A percentile compares a stretch with the other conserved stretches of the same genome.
Conservation (phyloP, 2,113 vertebrate species). For the Alethe castanea region DNA sequence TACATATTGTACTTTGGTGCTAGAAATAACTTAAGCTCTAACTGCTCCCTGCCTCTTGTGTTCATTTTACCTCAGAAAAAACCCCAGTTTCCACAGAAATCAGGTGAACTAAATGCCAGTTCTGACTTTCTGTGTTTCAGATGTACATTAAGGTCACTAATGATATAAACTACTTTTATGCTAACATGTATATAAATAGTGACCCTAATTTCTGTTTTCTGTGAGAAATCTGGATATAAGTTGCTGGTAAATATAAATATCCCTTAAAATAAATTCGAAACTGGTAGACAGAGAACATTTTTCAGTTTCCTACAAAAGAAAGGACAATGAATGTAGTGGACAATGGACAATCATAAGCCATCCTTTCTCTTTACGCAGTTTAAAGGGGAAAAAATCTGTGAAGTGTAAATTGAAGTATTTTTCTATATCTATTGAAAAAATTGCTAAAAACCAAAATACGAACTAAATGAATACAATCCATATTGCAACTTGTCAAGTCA, state of each 20-base stretch:
- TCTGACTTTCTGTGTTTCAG: background rate
- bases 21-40: background rate
- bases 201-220: background rate
- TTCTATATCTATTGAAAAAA: background rate
- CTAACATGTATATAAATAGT: fast-evolving
- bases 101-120: background rate
- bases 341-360: background rate
- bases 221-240: background rate
- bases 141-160: background rate
- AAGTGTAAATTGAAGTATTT: background rate
- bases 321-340: background rate
- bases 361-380: background rate
- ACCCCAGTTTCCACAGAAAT: background rate
- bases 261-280: background rate
- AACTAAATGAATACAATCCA: background rate
- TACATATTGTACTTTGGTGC: background rate
- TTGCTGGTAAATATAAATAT: background rate
- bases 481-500: background rate
- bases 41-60: background rate
- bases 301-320: background rate
- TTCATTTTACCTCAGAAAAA: background rate
- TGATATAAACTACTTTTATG: background rate
- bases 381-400: background rate
- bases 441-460: background rate
- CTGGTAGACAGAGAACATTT: background rate